Conservation (phyloP, 2,797 vertebrate species). For the Enteromius unitaeniatus region DNA sequence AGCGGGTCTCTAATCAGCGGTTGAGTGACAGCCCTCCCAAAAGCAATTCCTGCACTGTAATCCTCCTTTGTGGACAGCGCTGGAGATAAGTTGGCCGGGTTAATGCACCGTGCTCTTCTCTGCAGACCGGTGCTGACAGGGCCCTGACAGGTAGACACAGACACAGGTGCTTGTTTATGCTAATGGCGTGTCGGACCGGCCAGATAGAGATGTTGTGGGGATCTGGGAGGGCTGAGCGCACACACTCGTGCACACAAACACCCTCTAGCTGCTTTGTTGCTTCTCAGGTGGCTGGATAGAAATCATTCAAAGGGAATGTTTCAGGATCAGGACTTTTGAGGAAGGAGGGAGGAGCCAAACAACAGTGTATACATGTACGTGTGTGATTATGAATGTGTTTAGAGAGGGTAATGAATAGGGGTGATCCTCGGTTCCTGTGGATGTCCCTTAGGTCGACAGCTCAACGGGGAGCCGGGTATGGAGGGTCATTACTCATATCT, state of each 20-base stretch:
- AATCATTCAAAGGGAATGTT: not conserved
- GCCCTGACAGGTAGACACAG: constrained; percentile 65
- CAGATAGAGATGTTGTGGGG: constrained; percentile 66
- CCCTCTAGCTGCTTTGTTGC: not conserved
- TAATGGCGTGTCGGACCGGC: constrained; percentile 63
- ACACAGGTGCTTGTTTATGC: constrained; percentile 69
- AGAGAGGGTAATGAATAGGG: constrained; percentile 50
- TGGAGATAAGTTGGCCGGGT: constrained; percentile 67
- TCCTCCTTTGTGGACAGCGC: constrained; percentile 62
- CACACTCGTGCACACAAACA: not conserved
- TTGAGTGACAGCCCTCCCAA: constrained; percentile 67
- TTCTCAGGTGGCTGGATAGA: not conserved
- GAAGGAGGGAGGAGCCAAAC: constrained; percentile 1
- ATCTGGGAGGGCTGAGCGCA: constrained; percentile 27
- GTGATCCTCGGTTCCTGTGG: constrained; percentile 57
- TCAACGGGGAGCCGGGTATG: constrained; percentile 52
- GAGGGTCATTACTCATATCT: constrained; percentile 69
- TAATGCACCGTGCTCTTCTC: constrained; percentile 66
- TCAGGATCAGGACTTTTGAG: not conserved
- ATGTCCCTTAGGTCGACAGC: constrained; percentile 59
- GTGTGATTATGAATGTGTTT: constrained; percentile 56
- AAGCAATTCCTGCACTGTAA: constrained; percentile 66
- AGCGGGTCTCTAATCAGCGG: constrained; percentile 62
- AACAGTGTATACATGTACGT: constrained; percentile 17
- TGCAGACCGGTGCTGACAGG: constrained; percentile 61